A percentile compares a stretch with the other conserved stretches of the same genome.
phyloP scores from a whole-genome alignment of 2,113 vertebrate genomes.

The Lasiurus borealis region DNA sequence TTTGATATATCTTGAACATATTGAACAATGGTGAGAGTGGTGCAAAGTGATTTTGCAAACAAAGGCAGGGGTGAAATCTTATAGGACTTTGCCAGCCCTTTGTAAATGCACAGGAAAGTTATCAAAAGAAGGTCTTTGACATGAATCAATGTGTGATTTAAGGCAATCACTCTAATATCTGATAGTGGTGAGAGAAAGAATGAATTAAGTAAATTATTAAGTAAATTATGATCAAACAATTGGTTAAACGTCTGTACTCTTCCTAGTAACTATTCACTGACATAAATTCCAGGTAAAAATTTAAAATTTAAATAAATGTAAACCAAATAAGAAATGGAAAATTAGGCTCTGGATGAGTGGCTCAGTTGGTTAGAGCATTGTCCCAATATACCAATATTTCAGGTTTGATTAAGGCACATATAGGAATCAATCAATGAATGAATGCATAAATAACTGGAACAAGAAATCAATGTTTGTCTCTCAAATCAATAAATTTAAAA shows the following conservation, averaged over 20 bases:
- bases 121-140: background rate
- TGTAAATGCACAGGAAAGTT: background rate
- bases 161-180: conserved; percentile 16
- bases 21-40: background rate
- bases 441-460: background rate
- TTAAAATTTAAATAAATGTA: conserved; percentile 37
- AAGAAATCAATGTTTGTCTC: background rate
- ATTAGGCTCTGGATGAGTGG: background rate
- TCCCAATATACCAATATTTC: background rate
- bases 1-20: background rate
- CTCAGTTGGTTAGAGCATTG: background rate
- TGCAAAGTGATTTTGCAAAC: conserved; percentile 4
- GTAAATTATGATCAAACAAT: conserved; percentile 16
- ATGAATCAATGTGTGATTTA: background rate
- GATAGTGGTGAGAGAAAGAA: background rate
- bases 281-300: conserved; percentile 5
- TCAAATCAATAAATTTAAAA: background rate
- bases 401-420: background rate
- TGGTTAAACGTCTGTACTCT: background rate
- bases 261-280: conserved; percentile 17
- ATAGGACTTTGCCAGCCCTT: background rate
- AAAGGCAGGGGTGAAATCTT: background rate
- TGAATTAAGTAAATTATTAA: conserved; percentile 43
- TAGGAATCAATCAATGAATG: background rate
- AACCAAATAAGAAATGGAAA: background rate